These are phyloP conservation scores for Heliothis peltigera DNA, from an alignment of 2,888 invertebrate species.

Conservation along the genomic window DNA sequence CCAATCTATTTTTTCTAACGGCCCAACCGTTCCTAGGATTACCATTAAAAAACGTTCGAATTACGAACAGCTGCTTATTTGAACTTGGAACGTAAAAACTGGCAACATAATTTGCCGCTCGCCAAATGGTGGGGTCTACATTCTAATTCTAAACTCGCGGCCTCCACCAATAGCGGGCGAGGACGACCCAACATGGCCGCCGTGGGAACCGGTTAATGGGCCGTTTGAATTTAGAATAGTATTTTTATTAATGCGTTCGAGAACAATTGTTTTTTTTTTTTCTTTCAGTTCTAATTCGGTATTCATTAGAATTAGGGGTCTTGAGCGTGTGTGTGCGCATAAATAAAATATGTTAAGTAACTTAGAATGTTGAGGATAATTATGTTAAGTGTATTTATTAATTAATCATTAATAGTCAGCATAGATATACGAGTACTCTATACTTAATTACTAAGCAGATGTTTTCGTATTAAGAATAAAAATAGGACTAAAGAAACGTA, in stretches of 20 bases:
- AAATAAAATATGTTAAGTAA: slow-evolving; percentile 29
- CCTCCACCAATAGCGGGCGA: slow-evolving; percentile 88
- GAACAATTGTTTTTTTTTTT: slow-evolving; percentile 83
- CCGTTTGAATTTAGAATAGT: slow-evolving; percentile 89
- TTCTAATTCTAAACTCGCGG: slow-evolving; percentile 89
- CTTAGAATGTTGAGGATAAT: slow-evolving; percentile 32
- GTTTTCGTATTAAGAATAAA: slow-evolving; percentile 16
- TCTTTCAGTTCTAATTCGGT: slow-evolving; percentile 64
- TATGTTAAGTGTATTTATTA: slow-evolving; percentile 40
- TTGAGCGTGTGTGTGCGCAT: slow-evolving; percentile 21
- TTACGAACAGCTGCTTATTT: slow-evolving; percentile 83
- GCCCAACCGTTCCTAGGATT: slow-evolving; percentile 59
- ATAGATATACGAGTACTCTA: slow-evolving; percentile 20
- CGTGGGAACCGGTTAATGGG: slow-evolving; percentile 90
- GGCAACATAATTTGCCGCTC: slow-evolving; percentile 87
- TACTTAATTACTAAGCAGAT: slow-evolving; percentile 28
- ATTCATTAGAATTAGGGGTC: slow-evolving; percentile 52
- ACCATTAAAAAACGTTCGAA: slow-evolving; percentile 59
- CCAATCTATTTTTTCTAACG: slow-evolving; percentile 64
- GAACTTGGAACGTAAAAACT: slow-evolving; percentile 83
- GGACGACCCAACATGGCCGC: slow-evolving; percentile 88
- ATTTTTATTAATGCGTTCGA: slow-evolving; percentile 86
- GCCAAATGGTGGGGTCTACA: slow-evolving; percentile 89
- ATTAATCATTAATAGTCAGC: slow-evolving; percentile 27
- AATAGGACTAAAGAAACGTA: neutral